Base-by-base conservation (phyloP, 53 echinoderm and acorn worm species). In the Arbacia lixula region DNA sequence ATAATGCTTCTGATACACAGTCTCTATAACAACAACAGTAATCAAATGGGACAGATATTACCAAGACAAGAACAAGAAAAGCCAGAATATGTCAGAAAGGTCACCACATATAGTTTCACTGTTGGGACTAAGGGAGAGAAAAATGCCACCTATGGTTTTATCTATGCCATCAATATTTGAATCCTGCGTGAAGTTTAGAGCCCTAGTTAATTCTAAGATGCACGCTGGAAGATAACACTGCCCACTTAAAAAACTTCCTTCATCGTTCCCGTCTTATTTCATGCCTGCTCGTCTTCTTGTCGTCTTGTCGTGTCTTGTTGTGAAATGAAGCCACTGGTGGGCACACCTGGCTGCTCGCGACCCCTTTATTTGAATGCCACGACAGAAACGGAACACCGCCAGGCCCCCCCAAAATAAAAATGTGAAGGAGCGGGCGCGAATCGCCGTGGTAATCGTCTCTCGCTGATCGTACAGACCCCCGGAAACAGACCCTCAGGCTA, bases 361-460 rank as follows among this genome's bases (percentile, higher is more conserved):
- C 66, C 66, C 66, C 36, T 66, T 66, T 66, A 35, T 66, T 38
- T 36, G 36, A 66, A 66, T 24, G 66, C 66, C 66, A 20, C 36
- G 66, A 36, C 66, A 24, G 71, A 42, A 71, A 71, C 71, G 39
- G 29, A 71, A 71, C 71, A 43, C 71, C 71, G 28, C 29, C 29
- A 43, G 71, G 71, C 41, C 39, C 71, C 41, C 71, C 71, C 60
- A 46, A 8, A 14, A 46, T 10, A 46, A 46, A 46, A 46, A 46
- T 22, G 24, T 71, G 71, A 40, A 43, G 8, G 14, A 71, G 71
- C 36, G 36, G 66, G 66, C 37, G 37, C 20, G 66, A n/a, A 66
- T 66, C 66, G 66, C 36, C n/a, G 36, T 37, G 6, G 66, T 66
- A 66, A 66, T 66, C 66, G 41, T 71, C 71, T 71, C 71, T 71